Conservation (phyloP, 2,797 vertebrate species). For the Lithobates pipiens region DNA sequence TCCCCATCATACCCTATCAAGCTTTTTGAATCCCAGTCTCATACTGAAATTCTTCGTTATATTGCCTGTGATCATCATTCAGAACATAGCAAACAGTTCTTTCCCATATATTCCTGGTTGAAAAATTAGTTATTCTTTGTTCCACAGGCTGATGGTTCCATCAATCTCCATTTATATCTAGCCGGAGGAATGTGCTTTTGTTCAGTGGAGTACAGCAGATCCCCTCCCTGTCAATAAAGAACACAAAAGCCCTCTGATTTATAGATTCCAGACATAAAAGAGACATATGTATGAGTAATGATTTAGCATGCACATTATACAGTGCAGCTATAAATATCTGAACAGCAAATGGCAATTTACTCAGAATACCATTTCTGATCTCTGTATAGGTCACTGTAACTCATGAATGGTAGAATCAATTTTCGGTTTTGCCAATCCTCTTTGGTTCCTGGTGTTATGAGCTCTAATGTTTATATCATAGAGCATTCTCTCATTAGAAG, state of each 20-base stretch:
- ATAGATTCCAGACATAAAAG: conserved; percentile 28
- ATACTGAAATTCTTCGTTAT: too few species aligned
- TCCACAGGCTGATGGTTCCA: neutral
- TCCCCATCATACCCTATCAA: too few species aligned
- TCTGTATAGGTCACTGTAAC: neutral
- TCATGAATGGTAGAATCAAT: neutral
- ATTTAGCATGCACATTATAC: neutral
- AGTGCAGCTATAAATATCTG: conserved; percentile 16
- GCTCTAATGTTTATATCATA: too few species aligned
- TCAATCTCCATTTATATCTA: conserved; percentile 8
- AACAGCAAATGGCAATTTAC: neutral
- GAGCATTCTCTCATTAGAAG: too few species aligned
- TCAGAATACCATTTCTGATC: neutral
- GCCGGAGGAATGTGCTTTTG: neutral
- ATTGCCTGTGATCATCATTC: too few species aligned
- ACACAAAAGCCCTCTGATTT: conserved; percentile 17
- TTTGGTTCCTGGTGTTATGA: too few species aligned
- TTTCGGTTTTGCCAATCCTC: neutral
- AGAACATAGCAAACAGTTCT: too few species aligned
- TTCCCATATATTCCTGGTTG: too few species aligned
- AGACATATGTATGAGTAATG: conserved; percentile 39
- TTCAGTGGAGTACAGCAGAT: conserved; percentile 1
- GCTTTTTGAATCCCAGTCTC: too few species aligned
- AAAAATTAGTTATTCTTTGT: neutral
- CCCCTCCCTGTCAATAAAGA: conserved; percentile 10